Conservation (phyloP, 2,797 vertebrate genomes). For the Heteromormyrus szaboi region DNA sequence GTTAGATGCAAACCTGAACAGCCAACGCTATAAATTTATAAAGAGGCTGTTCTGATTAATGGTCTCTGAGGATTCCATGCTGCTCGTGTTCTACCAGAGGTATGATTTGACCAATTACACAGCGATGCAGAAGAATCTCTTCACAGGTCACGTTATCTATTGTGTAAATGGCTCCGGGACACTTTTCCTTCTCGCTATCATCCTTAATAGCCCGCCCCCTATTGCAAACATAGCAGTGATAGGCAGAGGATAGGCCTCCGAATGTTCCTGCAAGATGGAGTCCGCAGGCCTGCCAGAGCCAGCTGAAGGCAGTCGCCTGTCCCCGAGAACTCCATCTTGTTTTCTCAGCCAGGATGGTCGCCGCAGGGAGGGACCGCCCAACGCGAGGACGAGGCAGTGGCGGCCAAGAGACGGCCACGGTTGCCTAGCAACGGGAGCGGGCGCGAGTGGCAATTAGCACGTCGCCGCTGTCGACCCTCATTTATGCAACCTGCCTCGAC, state of each 20-base stretch:
- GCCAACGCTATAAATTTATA: neutral
- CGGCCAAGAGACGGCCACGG: neutral
- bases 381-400: neutral
- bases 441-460: neutral
- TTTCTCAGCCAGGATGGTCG: neutral
- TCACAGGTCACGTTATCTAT: neutral
- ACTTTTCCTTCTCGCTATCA: neutral
- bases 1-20: neutral
- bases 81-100: neutral
- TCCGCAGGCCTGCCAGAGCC: neutral
- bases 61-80: constrained; percentile 9
- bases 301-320: neutral
- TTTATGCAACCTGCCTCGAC: neutral
- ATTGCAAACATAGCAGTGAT: neutral
- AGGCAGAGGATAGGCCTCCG: neutral
- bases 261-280: constrained; percentile 15
- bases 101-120: constrained; percentile 13
- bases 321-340: constrained; percentile 18
- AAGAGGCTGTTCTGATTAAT: constrained; percentile 19
- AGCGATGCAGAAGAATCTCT: neutral
- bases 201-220: neutral
- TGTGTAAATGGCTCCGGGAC: neutral
- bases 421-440: constrained; percentile 18
- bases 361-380: neutral
- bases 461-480: neutral